Evolutionary conservation across 2,888 invertebrate species (phyloP).

Genomic region (Ctenicera cuprea): DNA sequence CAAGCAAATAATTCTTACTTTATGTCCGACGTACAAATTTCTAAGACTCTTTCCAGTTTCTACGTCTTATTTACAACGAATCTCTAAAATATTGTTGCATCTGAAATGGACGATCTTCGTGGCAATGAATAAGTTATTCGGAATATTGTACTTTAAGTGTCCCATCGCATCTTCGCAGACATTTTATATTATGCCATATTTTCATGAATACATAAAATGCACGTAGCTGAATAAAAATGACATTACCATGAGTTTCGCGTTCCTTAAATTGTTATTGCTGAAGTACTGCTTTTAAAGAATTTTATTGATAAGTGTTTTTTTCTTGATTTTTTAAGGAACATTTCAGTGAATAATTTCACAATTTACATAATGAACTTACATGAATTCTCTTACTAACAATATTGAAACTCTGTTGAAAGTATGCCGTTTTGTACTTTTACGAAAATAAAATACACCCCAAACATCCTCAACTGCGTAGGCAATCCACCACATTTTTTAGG

Average conservation of each 20-base stretch:
- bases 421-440: too few relatives aligned
- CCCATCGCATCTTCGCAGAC: slow-evolving; percentile 20
- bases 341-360: too few relatives aligned
- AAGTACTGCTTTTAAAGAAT: not conserved
- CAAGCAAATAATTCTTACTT: not conserved
- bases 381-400: not conserved
- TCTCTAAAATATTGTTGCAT: slow-evolving; percentile 25
- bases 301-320: not conserved
- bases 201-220: slow-evolving; percentile 21
- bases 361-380: not conserved
- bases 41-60: slow-evolving; percentile 4
- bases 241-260: not conserved
- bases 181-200: slow-evolving; percentile 32
- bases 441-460: too few relatives aligned
- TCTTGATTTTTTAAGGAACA: not conserved
- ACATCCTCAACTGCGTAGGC: too few relatives aligned
- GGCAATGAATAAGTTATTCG: slow-evolving; percentile 30
- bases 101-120: slow-evolving; percentile 21
- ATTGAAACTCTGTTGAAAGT: too few relatives aligned
- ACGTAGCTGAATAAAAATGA: slow-evolving; percentile 7
- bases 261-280: slow-evolving; percentile 5
- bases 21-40: slow-evolving; percentile 14
- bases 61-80: slow-evolving; percentile 5
- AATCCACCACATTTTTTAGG: too few relatives aligned
- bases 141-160: slow-evolving; percentile 33